Evolutionary conservation across 2,113 vertebrate genomes (phyloP).

Genomic region (Chamaea fasciata): DNA sequence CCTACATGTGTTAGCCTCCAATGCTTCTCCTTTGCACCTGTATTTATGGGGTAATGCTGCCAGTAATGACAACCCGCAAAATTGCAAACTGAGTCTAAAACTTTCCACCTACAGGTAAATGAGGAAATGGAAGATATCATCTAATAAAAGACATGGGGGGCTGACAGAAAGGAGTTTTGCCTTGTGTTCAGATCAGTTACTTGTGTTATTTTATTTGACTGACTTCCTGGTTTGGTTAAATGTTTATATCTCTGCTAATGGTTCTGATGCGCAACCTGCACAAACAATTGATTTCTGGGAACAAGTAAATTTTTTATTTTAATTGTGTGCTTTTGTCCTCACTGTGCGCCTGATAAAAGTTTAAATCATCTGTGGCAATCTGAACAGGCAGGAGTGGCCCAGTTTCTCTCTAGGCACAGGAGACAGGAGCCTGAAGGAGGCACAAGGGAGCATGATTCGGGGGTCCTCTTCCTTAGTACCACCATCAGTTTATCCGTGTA

Average conservation of each 20-base stretch:
- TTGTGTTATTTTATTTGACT: not conserved
- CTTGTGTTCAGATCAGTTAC: not conserved
- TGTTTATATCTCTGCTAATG: not conserved
- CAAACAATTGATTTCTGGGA: not conserved
- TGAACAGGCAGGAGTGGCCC: not conserved
- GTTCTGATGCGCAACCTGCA: not conserved
- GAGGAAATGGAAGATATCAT: not conserved
- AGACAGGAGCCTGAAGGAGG: not conserved
- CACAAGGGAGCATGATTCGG: not conserved
- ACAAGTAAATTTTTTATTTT: not conserved
- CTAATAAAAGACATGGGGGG: not conserved
- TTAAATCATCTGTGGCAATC: not conserved
- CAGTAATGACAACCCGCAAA: not conserved
- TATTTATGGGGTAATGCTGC: not conserved
- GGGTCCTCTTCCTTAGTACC: not conserved
- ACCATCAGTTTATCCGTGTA: not conserved
- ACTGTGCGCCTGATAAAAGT: not conserved
- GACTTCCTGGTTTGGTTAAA: not conserved
- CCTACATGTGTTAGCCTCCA: not conserved
- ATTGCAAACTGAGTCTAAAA: not conserved
- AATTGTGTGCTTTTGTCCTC: not conserved
- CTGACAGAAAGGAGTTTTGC: not conserved
- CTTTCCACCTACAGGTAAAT: not conserved
- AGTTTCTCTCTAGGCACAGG: not conserved
- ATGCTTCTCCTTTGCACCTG: not conserved